Evolutionary conservation across 1,140 invertebrate species (phyloP).

Genomic region (Aleiodes sp.): DNA sequence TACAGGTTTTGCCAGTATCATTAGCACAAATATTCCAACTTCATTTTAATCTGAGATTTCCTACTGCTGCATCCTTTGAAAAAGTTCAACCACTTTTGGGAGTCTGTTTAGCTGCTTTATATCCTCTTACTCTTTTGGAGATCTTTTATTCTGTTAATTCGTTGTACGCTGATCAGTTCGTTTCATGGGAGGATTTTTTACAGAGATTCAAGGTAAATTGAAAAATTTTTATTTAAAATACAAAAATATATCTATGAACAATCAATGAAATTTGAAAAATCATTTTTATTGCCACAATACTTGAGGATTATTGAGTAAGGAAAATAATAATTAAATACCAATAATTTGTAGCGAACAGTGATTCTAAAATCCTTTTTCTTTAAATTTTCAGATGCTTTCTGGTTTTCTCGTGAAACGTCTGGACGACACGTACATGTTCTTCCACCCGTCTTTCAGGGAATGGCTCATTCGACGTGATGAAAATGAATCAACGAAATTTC

Average conservation of each 20-base stretch:
- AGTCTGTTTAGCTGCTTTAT: conserved; percentile 88
- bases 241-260: background rate
- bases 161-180: conserved; percentile 76
- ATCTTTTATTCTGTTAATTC: conserved; percentile 95
- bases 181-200: conserved; percentile 91
- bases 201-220: conserved; percentile 77
- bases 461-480: conserved; percentile 94
- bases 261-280: background rate
- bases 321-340: conserved; percentile 19
- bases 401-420: conserved; percentile 88
- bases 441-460: conserved; percentile 95
- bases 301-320: background rate
- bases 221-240: background rate
- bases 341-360: no score
- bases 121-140: conserved; percentile 89
- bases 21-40: conserved; percentile 92
- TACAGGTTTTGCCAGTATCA: conserved; percentile 82
- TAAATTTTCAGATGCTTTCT: conserved; percentile 69
- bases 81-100: conserved; percentile 87
- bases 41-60: conserved; percentile 93
- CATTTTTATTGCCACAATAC: background rate
- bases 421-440: conserved; percentile 96
- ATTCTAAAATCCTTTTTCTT: no score
- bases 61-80: conserved; percentile 88
- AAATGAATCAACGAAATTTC: conserved; percentile 87